Conservation (phyloP, 2,113 vertebrate species). For the Nestor notabilis region DNA sequence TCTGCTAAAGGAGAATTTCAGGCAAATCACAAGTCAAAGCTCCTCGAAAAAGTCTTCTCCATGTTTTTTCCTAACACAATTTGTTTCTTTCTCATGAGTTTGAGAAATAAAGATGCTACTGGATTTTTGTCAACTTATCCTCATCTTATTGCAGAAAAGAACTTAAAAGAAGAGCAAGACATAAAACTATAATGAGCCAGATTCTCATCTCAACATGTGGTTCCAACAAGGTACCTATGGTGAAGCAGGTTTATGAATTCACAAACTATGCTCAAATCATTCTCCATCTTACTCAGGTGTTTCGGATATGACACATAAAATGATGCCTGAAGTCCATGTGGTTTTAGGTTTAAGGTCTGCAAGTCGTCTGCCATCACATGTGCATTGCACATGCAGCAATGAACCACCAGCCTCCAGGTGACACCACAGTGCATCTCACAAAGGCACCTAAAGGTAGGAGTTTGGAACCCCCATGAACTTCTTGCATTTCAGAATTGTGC, state of each 20-base stretch:
- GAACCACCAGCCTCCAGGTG: not conserved
- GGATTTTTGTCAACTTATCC: not conserved
- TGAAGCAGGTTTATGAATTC: not conserved
- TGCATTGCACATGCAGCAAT: not conserved
- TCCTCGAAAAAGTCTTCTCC: not conserved
- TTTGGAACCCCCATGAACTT: not conserved
- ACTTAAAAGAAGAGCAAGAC: not conserved
- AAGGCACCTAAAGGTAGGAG: not conserved
- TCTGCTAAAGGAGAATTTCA: not conserved
- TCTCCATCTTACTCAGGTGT: not conserved
- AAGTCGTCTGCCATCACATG: not conserved
- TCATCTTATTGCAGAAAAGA: not conserved
- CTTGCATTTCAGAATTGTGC: not conserved
- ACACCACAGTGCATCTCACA: not conserved
- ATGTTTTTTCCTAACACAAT: not conserved
- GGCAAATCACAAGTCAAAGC: not conserved
- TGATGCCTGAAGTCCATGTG: not conserved
- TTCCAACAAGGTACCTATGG: not conserved
- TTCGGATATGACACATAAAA: not conserved
- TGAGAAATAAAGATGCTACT: not conserved
- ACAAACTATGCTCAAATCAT: not conserved
- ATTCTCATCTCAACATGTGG: not conserved
- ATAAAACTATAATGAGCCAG: accelerated
- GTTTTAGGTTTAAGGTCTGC: not conserved
- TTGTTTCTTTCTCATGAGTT: not conserved